A percentile compares a stretch with the other conserved stretches of the same genome.
Evolutionary conservation across 2,888 invertebrate species (phyloP).

Genomic region (Lordiphosa fenestrarum): DNA sequence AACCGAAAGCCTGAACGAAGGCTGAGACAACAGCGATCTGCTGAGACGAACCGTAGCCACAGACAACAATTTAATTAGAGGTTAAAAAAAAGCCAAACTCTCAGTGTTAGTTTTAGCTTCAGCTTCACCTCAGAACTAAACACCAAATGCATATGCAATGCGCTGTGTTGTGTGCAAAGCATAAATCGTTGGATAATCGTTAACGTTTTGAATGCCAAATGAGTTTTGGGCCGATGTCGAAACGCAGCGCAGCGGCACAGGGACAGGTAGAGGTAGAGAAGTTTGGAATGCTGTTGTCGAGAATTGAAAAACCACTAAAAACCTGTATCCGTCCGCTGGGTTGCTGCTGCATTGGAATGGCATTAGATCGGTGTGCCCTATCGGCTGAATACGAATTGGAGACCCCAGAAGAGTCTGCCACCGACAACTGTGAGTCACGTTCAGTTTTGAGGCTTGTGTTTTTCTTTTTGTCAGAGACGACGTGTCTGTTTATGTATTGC

Average conservation of each 20-base stretch:
- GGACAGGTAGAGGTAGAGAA: constrained; percentile 11
- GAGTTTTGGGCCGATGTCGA: constrained; percentile 40
- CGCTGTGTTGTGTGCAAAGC: constrained; percentile 13
- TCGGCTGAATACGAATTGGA: constrained; percentile 15
- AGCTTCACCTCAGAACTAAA: not conserved
- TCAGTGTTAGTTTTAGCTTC: too few relatives aligned
- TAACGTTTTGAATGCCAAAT: constrained; percentile 68
- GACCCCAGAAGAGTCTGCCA: not conserved
- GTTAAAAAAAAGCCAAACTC: constrained; percentile 1
- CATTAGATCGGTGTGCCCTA: constrained; percentile 41
- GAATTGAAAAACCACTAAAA: constrained; percentile 30
- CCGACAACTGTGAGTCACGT: constrained; percentile 29
- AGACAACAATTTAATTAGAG: constrained; percentile 37
- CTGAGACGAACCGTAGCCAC: constrained; percentile 5
- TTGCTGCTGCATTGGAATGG: constrained; percentile 13
- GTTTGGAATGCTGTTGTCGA: constrained; percentile 48
- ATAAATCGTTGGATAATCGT: constrained; percentile 59
- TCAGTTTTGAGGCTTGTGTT: constrained; percentile 15
- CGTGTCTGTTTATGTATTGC: constrained; percentile 15
- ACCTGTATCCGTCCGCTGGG: constrained; percentile 45
- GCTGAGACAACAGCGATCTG: constrained; percentile 21
- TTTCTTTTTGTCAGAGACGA: constrained; percentile 1
- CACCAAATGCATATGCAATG: constrained; percentile 45
- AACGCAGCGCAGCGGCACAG: constrained; percentile 13
- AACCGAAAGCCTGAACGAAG: constrained; percentile 51